These are phyloP conservation scores for Apolygus lucorum DNA, from an alignment of 1,140 invertebrate genomes.

Conservation along the genomic window DNA sequence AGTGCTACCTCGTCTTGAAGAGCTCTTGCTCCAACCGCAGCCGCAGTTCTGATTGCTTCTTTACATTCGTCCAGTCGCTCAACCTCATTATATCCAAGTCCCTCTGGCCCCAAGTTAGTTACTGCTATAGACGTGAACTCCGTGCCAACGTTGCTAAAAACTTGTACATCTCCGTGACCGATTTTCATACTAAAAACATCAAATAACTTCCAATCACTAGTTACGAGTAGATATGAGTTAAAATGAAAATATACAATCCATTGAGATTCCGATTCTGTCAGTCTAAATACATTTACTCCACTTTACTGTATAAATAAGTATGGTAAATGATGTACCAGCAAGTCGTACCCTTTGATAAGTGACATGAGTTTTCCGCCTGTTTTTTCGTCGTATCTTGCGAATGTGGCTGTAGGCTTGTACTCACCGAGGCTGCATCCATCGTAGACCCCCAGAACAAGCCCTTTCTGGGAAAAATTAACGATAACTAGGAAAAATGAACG, in stretches of 20 bases:
- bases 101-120: constrained; percentile 56
- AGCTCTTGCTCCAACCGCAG: constrained; percentile 47
- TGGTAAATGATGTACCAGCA: not conserved
- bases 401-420: constrained; percentile 3
- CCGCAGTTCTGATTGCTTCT: constrained; percentile 53
- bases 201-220: no score
- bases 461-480: constrained; percentile 19
- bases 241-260: no score
- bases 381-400: constrained; percentile 14
- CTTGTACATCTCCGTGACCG: constrained; percentile 25
- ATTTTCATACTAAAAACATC: constrained; percentile 17
- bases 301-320: no score
- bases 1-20: constrained; percentile 44
- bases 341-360: constrained; percentile 23
- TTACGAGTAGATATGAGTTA: no score
- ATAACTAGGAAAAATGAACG: not conserved
- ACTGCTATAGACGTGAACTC: constrained; percentile 56
- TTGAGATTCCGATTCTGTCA: no score
- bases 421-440: constrained; percentile 12
- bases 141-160: constrained; percentile 53
- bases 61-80: constrained; percentile 60
- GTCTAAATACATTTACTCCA: no score
- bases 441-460: constrained; percentile 19
- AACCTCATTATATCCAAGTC: constrained; percentile 49
- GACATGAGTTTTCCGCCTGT: constrained; percentile 15